Percentiles rank a stretch among this genome's conserved stretches.
Conservation (phyloP, 2,888 invertebrate species). For the Tipula confusa region DNA sequence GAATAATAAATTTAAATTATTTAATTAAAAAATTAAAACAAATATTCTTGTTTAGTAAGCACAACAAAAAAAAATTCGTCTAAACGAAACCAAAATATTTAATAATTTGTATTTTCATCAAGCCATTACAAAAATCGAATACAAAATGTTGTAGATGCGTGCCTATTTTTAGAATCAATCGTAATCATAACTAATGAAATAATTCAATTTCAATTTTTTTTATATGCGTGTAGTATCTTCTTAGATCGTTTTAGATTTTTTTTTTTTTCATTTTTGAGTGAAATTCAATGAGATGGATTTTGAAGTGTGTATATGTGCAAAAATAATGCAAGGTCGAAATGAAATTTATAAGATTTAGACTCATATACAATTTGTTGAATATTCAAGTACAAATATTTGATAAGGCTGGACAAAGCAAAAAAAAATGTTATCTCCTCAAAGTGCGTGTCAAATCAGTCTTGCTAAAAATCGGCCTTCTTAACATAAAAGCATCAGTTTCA, state of each 20-base stretch:
- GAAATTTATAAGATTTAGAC: background rate
- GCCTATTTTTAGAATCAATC: slow-evolving; percentile 20
- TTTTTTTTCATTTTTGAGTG: background rate
- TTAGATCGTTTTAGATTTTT: background rate
- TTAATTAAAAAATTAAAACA: slow-evolving; percentile 15
- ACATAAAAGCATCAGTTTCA: no score
- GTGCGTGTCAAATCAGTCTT: no score
- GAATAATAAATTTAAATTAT: slow-evolving; percentile 25
- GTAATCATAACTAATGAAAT: slow-evolving; percentile 12
- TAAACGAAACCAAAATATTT: background rate
- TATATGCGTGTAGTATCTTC: background rate
- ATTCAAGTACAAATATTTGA: no score
- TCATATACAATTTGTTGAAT: no score
- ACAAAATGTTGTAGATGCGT: background rate
- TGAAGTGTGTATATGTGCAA: background rate
- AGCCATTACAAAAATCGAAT: background rate
- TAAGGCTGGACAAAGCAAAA: no score
- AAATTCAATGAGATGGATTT: background rate
- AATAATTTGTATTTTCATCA: slow-evolving; percentile 12
- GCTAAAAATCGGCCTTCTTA: no score
- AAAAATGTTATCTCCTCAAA: no score
- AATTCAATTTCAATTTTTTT: background rate
- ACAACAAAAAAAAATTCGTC: background rate
- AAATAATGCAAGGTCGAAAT: background rate
- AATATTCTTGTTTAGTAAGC: background rate